phyloP scores from a whole-genome alignment of 2,888 invertebrate species.

The Merodon equestris region DNA sequence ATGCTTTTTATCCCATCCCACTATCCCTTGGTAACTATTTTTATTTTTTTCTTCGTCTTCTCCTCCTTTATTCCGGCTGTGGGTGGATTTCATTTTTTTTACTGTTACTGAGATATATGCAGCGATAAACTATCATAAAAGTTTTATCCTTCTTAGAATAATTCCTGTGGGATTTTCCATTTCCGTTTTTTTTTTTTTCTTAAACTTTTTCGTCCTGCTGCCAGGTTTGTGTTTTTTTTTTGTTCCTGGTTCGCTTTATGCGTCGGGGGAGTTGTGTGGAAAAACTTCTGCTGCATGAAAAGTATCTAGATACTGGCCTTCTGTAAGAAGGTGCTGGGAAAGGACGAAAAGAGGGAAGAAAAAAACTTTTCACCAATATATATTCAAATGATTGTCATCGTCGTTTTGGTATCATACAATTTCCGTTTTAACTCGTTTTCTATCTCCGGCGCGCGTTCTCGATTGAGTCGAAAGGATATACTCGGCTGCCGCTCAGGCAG shows the following conservation, averaged over 20 bases:
- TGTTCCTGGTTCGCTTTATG: constrained; percentile 11
- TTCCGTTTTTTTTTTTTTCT: constrained; percentile 34
- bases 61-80: constrained; percentile 2
- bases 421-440: constrained; percentile 68
- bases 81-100: too few species aligned
- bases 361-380: constrained; percentile 59
- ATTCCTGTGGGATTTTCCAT: constrained; percentile 64
- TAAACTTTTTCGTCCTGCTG: neutral
- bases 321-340: neutral
- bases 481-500: constrained; percentile 1
- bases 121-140: constrained; percentile 68
- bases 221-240: neutral
- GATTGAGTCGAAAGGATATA: constrained; percentile 39
- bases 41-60: constrained; percentile 30
- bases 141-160: constrained; percentile 65
- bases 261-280: constrained; percentile 39
- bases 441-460: constrained; percentile 58
- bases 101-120: constrained; percentile 41
- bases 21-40: neutral
- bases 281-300: constrained; percentile 30
- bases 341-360: constrained; percentile 11
- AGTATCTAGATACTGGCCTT: neutral
- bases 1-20: neutral
- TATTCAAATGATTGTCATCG: constrained; percentile 68
- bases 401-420: constrained; percentile 63